These are phyloP conservation scores for Drosophila azteca DNA, from an alignment of 1,140 invertebrate species.

Conservation along the genomic window DNA sequence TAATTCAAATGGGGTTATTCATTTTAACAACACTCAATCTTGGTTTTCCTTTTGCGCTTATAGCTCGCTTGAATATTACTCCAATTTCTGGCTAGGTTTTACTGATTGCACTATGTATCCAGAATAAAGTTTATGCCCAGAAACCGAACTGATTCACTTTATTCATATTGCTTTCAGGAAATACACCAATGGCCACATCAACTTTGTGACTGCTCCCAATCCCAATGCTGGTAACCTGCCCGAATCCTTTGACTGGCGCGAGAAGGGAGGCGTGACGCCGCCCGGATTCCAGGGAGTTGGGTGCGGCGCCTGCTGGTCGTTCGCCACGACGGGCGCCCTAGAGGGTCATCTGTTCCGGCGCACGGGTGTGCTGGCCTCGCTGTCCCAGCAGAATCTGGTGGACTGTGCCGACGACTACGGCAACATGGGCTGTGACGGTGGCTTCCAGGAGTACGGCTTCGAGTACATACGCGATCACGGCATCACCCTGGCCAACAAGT, in stretches of 20 bases:
- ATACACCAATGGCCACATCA: constrained; percentile 63
- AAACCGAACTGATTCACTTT: not conserved
- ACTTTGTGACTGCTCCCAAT: constrained; percentile 63
- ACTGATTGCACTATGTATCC: no score
- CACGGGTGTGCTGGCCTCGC: constrained; percentile 88
- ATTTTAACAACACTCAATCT: no score
- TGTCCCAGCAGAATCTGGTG: constrained; percentile 87
- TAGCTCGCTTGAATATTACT: no score
- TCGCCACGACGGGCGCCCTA: constrained; percentile 85
- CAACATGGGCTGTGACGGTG: constrained; percentile 89
- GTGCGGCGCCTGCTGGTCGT: constrained; percentile 86
- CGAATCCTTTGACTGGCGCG: constrained; percentile 87
- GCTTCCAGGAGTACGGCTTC: constrained; percentile 87
- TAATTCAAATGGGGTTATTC: no score
- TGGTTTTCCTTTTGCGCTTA: no score
- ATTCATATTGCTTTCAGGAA: constrained; percentile 39
- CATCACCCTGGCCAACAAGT: constrained; percentile 86
- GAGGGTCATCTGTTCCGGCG: constrained; percentile 87
- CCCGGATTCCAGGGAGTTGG: constrained; percentile 88
- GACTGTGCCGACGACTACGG: constrained; percentile 87
- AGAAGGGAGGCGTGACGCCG: constrained; percentile 88
- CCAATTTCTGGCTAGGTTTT: no score
- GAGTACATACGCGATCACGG: constrained; percentile 87
- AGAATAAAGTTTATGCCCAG: no score
- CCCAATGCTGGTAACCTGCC: constrained; percentile 73